Conservation (phyloP, 2,113 vertebrate genomes). For the Alligator sinensis region DNA sequence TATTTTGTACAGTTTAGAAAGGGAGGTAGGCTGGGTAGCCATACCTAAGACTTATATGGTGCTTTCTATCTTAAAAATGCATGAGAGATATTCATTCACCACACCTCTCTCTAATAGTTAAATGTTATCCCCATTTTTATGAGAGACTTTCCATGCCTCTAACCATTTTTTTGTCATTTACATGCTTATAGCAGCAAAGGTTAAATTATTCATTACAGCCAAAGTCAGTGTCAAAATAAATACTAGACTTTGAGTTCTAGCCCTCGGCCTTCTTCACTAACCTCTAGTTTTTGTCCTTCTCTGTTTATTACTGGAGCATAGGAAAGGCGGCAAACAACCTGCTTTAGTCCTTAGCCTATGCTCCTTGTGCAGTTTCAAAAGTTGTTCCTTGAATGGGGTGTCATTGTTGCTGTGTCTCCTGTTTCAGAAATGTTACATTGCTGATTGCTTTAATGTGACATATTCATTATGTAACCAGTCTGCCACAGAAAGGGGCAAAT, state of each 20-base stretch:
- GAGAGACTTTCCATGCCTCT: background rate
- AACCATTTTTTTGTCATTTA: background rate
- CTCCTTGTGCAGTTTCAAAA: background rate
- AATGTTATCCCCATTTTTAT: background rate
- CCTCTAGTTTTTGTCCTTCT: background rate
- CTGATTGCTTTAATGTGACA: background rate
- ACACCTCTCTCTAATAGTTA: background rate
- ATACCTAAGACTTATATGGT: background rate
- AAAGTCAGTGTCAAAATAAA: background rate
- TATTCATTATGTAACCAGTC: background rate
- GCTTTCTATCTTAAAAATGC: background rate
- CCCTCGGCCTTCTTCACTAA: background rate
- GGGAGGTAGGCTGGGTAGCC: background rate
- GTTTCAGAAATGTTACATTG: background rate
- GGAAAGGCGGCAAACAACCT: background rate
- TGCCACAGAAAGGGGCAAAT: background rate
- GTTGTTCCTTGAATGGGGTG: rapidly evolving
- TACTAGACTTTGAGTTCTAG: background rate
- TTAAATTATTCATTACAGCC: background rate
- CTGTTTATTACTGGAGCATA: background rate
- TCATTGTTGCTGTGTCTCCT: background rate
- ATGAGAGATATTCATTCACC: background rate
- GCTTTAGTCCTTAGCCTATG: background rate
- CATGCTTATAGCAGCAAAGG: background rate
- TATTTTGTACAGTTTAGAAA: background rate